These are phyloP conservation scores for Caerostris extrusa DNA, from an alignment of 1,140 invertebrate species.

Conservation along the genomic window DNA sequence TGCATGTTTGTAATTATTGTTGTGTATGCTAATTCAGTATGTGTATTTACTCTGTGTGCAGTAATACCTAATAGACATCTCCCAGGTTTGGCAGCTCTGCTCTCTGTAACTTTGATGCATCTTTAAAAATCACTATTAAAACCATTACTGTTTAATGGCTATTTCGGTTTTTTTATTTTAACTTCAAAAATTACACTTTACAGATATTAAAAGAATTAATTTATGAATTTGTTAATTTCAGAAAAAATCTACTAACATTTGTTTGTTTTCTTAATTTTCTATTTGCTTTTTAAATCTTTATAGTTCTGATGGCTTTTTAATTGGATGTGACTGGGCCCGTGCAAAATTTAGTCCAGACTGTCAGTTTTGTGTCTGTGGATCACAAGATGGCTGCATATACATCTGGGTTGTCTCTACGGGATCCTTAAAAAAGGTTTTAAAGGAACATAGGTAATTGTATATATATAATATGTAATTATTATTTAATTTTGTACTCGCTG, in stretches of 20 bases:
- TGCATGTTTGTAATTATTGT: no score
- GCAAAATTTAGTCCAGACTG: constrained; percentile 95
- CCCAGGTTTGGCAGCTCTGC: no score
- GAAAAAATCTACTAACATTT: not conserved
- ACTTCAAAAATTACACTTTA: not conserved
- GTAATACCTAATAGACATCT: no score
- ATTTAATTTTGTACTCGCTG: no score
- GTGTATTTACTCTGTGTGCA: no score
- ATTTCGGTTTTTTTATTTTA: no score
- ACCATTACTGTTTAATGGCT: no score
- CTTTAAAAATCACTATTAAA: no score
- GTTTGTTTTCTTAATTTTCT: no score
- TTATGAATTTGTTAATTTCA: not conserved
- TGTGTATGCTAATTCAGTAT: no score
- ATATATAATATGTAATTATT: no score
- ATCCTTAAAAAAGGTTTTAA: constrained; percentile 91
- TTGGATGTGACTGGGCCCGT: constrained; percentile 95
- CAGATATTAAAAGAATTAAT: not conserved
- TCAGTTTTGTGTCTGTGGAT: constrained; percentile 93
- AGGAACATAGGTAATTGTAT: constrained; percentile 91
- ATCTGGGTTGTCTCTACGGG: constrained; percentile 93
- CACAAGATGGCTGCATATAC: constrained; percentile 93
- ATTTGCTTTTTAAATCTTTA: not conserved
- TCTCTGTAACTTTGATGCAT: no score
- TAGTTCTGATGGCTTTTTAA: constrained; percentile 96